A percentile compares a stretch with the other conserved stretches of the same genome.
Evolutionary conservation across 2,113 vertebrate genomes (phyloP).

Genomic region (Zapornia atra): DNA sequence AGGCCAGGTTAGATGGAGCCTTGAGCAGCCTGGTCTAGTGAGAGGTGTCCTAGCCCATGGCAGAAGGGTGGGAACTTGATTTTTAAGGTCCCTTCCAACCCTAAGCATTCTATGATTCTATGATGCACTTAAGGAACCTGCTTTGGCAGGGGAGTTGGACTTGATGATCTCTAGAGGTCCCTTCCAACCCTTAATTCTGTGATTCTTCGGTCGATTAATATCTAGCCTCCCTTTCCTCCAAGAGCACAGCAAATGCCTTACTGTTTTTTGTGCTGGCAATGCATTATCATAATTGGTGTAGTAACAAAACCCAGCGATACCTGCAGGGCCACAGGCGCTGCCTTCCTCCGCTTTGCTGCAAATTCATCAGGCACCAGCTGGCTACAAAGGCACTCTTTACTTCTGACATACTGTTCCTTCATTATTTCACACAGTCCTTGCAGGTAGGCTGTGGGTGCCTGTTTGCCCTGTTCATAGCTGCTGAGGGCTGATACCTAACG

Average conservation of each 20-base stretch:
- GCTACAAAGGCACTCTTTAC: background rate
- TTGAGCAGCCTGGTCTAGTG: no score
- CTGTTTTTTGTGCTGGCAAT: background rate
- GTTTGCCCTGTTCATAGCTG: background rate
- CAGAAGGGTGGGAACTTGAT: no score
- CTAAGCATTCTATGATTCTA: no score
- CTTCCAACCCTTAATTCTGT: no score
- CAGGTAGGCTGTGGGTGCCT: background rate
- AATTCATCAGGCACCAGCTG: constrained; percentile 11
- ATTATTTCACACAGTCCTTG: background rate
- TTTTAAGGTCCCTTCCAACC: no score
- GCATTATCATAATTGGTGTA: background rate
- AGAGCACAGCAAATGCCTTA: background rate
- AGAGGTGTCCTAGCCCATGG: no score
- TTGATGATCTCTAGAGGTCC: no score
- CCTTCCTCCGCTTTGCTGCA: background rate
- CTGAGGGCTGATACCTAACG: background rate
- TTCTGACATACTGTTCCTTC: background rate
- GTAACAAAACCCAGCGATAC: background rate
- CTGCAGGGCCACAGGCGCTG: background rate
- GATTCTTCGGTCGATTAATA: background rate
- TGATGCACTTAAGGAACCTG: no score
- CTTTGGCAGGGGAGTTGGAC: no score
- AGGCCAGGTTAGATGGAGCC: no score
- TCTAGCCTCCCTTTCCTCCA: background rate